phyloP scores from a whole-genome alignment of 2,888 invertebrate genomes.

The Thymelicus sylvestris region DNA sequence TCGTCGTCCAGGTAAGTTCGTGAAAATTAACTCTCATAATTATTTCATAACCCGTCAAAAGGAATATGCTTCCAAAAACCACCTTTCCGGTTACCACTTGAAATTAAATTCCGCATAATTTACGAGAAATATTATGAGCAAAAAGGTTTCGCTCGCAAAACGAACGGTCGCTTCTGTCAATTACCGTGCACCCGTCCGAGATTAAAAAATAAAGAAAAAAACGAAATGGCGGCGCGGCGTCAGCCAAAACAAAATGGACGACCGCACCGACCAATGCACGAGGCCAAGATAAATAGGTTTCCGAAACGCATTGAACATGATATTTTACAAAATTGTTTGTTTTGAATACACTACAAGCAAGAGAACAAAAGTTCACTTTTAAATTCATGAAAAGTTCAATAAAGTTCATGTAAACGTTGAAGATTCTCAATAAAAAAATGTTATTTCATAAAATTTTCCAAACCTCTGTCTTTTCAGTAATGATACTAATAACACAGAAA shows the following conservation, averaged over 20 bases:
- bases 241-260: constrained; percentile 36
- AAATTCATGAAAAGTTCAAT: too few relatives aligned
- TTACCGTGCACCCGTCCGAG: constrained; percentile 36
- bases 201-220: constrained; percentile 33
- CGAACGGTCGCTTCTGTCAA: constrained; percentile 38
- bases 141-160: constrained; percentile 35
- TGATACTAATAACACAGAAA: too few relatives aligned
- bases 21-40: neutral
- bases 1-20: too few relatives aligned
- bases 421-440: too few relatives aligned
- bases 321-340: constrained; percentile 17
- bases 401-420: too few relatives aligned
- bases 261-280: constrained; percentile 15
- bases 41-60: constrained; percentile 24
- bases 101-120: constrained; percentile 36
- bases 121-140: constrained; percentile 35
- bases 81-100: constrained; percentile 37
- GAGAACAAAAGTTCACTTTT: too few relatives aligned
- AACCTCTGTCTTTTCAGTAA: too few relatives aligned
- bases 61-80: constrained; percentile 13
- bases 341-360: neutral
- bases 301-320: neutral
- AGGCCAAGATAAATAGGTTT: constrained; percentile 14
- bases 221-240: constrained; percentile 30
- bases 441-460: too few relatives aligned